These are phyloP conservation scores for Mastigias papua DNA, from an alignment of 30 jellyfish, hydroid and myxozoan genomes.

Conservation along the genomic window DNA sequence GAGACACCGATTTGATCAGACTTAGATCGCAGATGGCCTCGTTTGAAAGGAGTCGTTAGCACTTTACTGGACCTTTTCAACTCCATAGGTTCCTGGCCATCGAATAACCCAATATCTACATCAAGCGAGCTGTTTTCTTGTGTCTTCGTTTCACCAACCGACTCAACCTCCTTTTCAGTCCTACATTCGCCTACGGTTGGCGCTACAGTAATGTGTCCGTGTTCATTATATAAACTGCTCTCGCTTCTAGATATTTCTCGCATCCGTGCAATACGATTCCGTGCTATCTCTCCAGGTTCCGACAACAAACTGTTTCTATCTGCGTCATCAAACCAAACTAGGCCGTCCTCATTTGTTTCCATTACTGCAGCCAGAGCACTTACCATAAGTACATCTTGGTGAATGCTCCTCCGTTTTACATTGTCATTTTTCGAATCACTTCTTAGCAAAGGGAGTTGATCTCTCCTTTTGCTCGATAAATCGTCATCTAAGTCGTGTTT, in stretches of 20 bases:
- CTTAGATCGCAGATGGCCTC: slow-evolving; percentile 95
- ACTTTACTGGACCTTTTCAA: slow-evolving; percentile 52
- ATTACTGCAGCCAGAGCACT: slow-evolving; percentile 90
- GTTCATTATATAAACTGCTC: slow-evolving; percentile 75
- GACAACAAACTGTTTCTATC: slow-evolving; percentile 35
- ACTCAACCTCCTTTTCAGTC: slow-evolving; percentile 14
- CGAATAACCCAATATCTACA: neutral
- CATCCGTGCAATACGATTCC: slow-evolving; percentile 77
- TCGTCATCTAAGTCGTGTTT: slow-evolving; percentile 10
- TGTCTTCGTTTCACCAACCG: neutral
- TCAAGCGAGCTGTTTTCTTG: neutral
- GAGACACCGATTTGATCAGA: slow-evolving; percentile 89
- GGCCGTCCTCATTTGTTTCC: slow-evolving; percentile 80
- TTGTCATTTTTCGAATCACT: neutral
- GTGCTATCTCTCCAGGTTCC: slow-evolving; percentile 64
- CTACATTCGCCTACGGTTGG: neutral
- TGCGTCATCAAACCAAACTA: slow-evolving; percentile 83
- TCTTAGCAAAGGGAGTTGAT: neutral
- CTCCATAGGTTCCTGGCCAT: slow-evolving; percentile 8
- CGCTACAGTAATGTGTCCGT: slow-evolving; percentile 31
- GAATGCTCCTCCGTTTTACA: slow-evolving; percentile 47
- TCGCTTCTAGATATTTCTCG: slow-evolving; percentile 90
- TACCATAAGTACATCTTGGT: slow-evolving; percentile 73
- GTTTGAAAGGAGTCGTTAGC: slow-evolving; percentile 66
- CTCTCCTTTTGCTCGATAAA: neutral